phyloP scores from a whole-genome alignment of 2,888 invertebrate genomes.

The Pammene aurita region DNA sequence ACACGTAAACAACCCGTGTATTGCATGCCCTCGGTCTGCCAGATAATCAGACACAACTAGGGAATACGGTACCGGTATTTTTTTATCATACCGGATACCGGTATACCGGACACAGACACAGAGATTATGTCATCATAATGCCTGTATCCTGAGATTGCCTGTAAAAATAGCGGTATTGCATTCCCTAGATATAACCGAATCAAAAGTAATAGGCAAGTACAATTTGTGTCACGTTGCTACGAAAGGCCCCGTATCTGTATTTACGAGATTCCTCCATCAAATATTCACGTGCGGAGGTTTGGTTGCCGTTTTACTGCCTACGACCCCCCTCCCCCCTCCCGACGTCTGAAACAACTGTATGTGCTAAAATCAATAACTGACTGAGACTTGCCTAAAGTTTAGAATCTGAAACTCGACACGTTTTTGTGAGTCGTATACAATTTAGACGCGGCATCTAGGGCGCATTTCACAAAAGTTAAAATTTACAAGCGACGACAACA shows the following conservation, averaged over 20 bases:
- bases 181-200: neutral
- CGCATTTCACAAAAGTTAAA: neutral
- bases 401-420: conserved; percentile 9
- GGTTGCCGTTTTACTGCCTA: conserved; percentile 77
- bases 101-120: too few species aligned
- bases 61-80: too few species aligned
- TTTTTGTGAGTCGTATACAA: conserved; percentile 11
- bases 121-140: too few species aligned
- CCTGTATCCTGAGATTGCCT: too few species aligned
- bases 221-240: conserved; percentile 23
- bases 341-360: conserved; percentile 77
- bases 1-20: too few species aligned
- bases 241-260: conserved; percentile 56
- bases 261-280: conserved; percentile 77
- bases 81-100: too few species aligned
- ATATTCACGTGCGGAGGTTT: conserved; percentile 80
- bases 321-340: conserved; percentile 46
- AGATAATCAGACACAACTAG: too few species aligned
- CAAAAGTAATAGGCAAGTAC: conserved; percentile 15
- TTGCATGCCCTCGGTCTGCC: too few species aligned
- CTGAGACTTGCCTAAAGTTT: conserved; percentile 42
- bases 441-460: neutral
- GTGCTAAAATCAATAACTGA: conserved; percentile 79
- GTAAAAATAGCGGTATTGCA: too few species aligned
- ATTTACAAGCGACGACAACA: too few species aligned